Evolutionary conservation across 2,888 invertebrate species (phyloP).

Genomic region (Drosophila leonis): DNA sequence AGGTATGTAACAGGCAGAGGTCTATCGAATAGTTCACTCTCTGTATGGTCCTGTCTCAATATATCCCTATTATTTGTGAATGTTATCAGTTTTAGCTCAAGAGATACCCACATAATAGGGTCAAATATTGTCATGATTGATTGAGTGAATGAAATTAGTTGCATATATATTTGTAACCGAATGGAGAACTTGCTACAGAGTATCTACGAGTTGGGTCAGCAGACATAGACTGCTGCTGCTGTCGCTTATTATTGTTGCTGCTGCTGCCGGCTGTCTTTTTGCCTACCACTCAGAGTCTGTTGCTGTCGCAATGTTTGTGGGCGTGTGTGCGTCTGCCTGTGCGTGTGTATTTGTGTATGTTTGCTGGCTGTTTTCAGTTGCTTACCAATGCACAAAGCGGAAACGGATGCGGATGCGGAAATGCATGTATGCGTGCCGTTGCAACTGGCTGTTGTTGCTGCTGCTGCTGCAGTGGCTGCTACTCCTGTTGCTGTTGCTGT

Average conservation of each 20-base stretch:
- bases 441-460: constrained; percentile 45
- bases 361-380: constrained; percentile 52
- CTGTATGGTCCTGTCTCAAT: too few relatives aligned
- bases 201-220: neutral
- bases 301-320: constrained; percentile 12
- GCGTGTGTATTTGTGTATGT: constrained; percentile 17
- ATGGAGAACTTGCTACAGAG: neutral
- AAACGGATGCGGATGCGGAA: constrained; percentile 77
- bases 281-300: constrained; percentile 44
- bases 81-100: too few relatives aligned
- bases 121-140: too few relatives aligned
- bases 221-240: constrained; percentile 8
- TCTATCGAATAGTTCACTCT: too few relatives aligned
- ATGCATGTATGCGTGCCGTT: constrained; percentile 77
- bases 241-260: constrained; percentile 27
- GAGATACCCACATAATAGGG: too few relatives aligned
- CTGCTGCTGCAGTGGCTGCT: constrained; percentile 37
- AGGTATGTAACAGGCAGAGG: too few relatives aligned
- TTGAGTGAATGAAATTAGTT: too few relatives aligned
- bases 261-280: constrained; percentile 43
- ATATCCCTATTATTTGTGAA: too few relatives aligned
- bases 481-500: constrained; percentile 36
- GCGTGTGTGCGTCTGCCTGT: constrained; percentile 6
- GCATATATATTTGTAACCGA: neutral
- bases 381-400: constrained; percentile 80